Evolutionary conservation across 2,113 vertebrate species (phyloP), one percentile per base, ranked within the genome.

Genomic region (Colossoma macropomum): DNA sequence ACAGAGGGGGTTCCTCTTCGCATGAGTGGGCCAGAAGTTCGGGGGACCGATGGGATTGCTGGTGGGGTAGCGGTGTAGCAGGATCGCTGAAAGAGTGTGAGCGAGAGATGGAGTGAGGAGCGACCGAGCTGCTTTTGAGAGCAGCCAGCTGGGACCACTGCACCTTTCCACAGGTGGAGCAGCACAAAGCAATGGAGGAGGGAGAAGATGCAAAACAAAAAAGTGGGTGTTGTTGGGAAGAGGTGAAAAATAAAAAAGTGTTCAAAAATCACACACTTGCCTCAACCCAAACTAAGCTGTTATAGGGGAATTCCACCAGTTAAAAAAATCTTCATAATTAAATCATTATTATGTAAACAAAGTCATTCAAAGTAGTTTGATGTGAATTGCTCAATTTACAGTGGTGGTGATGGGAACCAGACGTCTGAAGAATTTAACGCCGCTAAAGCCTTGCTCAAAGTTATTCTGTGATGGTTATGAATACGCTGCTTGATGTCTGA

Each of bases 141-240:
- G 96, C 96, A 92, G 97, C 95, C 95, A 96, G 94, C 91, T 97
- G 96, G 89, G 96, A 96, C 92, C 96, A 97, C 95, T 97, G 96
- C 91, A 97, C 97, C 97, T 98, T 98, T 93, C 93, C 82, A 93
- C 94, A 41, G 54, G 94, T 93, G 93, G 93, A 95, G 88, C 88
- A 92, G 92, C 54, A 41, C 16, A 16, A n/a, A 19, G 77, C 23
- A 89, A 89, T 88, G 38, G 63, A 52, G 62, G 16, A 21, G 38
- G 15, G 87, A 88, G 90, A 92, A 87, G 91, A 89, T 92, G 92
- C 91, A 90, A 48, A 17, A 62, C 32, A 54, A 56, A 89, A 68
- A 59, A 48, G 72, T 52, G 74, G 92, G 50, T n/a, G 60, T 28
- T 19, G 34, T 28, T 25, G 70, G 34, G 90, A 88, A 89, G 86